phyloP scores from a whole-genome alignment of 2,113 vertebrate species.

The Scopus umbretta region DNA sequence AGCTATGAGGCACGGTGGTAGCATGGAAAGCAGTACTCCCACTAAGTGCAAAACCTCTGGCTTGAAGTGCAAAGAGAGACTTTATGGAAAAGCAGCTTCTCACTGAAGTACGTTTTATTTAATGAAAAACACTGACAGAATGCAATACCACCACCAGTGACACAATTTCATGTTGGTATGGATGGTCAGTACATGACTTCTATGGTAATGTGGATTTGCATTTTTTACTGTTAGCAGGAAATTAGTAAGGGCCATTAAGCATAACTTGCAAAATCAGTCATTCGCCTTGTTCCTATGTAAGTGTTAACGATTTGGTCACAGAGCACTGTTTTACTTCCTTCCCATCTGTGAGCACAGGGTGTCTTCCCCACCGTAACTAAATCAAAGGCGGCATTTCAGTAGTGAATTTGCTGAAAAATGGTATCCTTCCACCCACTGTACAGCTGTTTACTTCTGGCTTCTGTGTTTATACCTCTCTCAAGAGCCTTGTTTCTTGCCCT shows the following conservation, averaged over 20 bases:
- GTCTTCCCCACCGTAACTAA: neutral
- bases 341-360: neutral
- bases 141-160: neutral
- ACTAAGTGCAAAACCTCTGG: neutral
- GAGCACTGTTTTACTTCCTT: neutral
- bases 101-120: neutral
- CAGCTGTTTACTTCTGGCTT: neutral
- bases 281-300: neutral
- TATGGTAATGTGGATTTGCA: neutral
- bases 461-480: neutral
- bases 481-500: neutral
- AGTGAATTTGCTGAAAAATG: neutral
- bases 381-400: neutral
- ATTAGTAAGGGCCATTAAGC: neutral
- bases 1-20: accelerated
- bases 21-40: neutral
- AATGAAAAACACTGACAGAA: neutral
- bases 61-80: neutral
- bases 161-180: neutral
- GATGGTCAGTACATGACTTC: neutral
- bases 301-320: neutral
- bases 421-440: neutral
- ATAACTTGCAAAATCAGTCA: neutral
- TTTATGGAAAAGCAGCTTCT: neutral
- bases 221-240: neutral